phyloP scores from a whole-genome alignment of 2,113 vertebrate species.

The Lamprotornis superbus region DNA sequence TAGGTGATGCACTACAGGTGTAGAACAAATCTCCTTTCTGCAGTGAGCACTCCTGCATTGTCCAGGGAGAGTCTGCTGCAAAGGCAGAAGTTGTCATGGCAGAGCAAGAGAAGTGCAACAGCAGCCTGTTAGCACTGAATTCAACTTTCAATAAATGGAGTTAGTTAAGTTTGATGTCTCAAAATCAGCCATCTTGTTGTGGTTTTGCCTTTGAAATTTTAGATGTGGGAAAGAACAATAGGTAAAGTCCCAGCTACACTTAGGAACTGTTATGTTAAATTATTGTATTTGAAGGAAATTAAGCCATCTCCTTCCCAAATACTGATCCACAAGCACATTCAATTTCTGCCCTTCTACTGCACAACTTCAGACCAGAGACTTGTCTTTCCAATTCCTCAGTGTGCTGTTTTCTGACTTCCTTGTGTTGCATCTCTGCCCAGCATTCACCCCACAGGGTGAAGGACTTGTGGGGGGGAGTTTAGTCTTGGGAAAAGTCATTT shows the following conservation, averaged over 20 bases:
- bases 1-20: background rate
- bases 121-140: background rate
- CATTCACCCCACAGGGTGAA: background rate
- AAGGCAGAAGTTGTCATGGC: background rate
- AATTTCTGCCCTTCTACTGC: background rate
- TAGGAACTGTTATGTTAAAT: background rate
- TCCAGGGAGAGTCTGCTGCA: background rate
- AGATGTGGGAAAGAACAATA: background rate
- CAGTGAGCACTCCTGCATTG: background rate
- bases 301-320: background rate
- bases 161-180: background rate
- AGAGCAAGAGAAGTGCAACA: background rate
- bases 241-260: background rate
- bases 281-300: background rate
- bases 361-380: background rate
- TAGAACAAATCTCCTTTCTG: background rate
- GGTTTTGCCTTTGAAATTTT: background rate
- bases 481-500: background rate
- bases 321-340: background rate
- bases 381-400: background rate
- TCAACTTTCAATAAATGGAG: background rate
- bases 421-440: background rate
- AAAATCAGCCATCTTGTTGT: background rate
- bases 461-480: background rate
- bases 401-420: background rate